Evolutionary conservation across 2,113 vertebrate genomes (phyloP), one percentile per base, ranked within the genome.

Genomic region (Rhodinocichla rosea): DNA sequence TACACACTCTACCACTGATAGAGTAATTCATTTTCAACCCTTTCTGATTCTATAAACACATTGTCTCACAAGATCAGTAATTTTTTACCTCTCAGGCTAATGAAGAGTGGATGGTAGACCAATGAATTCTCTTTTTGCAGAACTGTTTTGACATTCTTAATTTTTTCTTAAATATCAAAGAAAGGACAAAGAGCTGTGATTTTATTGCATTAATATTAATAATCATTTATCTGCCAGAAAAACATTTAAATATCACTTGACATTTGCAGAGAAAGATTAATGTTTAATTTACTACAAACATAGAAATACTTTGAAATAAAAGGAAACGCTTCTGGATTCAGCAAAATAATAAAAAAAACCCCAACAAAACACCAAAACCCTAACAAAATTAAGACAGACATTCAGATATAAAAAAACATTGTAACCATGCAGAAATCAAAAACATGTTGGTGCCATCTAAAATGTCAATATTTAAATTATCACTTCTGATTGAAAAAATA

Each of bases 11-110:
- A 97, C 94, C 85, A 96, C 81, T 97, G 97, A 98, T 98, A 97
- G 81, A 98, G 96, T 98, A 98, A 98, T 98, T 98, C 95, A 97
- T 98, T 98, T 98, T 97, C 95, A 98, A 97, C 95, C 96, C 96
- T 97, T 98, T 97, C 97, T 98, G 97, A 98, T 96, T 96, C 97
- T 96, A 92, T 98, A 98, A 98, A 98, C 97, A 98, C 97, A 97
- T 97, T 98, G 97, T 98, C 97, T 97, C 96, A 97, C 95, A 97
- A 97, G 96, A 97, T 94, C 77, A 97, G 98, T 98, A 97, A 98
- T 98, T 98, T 98, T 98, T 98, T 98, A 98, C 98, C 95, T 96
- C 50, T 93, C 90, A 92, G 73, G 40, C 77, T 96, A 96, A 96
- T 96, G 77, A 89, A 95, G 79, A 98, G 68, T 97, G 76, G 89